Percentiles rank a stretch among this genome's conserved stretches.
Conservation (phyloP, 2,888 invertebrate genomes). For the Xestia c-nigrum region DNA sequence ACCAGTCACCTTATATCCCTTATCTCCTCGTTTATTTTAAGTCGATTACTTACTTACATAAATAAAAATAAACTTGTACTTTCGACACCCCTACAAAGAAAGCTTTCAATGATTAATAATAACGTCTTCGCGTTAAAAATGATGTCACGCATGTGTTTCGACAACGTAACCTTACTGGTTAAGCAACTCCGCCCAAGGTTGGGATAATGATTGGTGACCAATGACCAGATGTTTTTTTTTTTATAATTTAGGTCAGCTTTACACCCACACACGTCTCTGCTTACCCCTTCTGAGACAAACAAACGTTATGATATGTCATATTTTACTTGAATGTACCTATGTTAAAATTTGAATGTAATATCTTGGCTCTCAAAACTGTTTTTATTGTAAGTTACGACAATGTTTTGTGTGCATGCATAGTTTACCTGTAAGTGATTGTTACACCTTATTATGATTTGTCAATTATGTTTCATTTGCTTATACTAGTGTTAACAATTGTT, state of each 20-base stretch:
- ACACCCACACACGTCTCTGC: neutral
- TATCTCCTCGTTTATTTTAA: too few species aligned
- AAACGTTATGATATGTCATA: neutral
- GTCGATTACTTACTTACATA: too few species aligned
- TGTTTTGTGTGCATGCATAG: too few species aligned
- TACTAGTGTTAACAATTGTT: too few species aligned
- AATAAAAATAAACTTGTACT: neutral
- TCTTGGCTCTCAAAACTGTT: too few species aligned
- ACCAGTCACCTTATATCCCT: too few species aligned
- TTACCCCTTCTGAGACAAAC: neutral
- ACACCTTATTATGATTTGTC: too few species aligned
- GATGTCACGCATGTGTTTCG: constrained; percentile 50
- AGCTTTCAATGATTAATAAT: constrained; percentile 51
- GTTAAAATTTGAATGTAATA: neutral
- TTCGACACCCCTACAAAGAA: constrained; percentile 20
- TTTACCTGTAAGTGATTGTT: too few species aligned
- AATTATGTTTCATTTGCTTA: too few species aligned
- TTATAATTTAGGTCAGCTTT: constrained; percentile 6
- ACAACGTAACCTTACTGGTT: constrained; percentile 39
- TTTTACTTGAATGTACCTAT: neutral
- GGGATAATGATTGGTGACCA: constrained; percentile 58
- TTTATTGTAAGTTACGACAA: too few species aligned
- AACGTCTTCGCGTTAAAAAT: constrained; percentile 42
- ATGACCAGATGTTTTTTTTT: constrained; percentile 17
- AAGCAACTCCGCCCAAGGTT: constrained; percentile 62